Evolutionary conservation across 2,113 vertebrate species (phyloP).

Genomic region (Corydoras maculifer): DNA sequence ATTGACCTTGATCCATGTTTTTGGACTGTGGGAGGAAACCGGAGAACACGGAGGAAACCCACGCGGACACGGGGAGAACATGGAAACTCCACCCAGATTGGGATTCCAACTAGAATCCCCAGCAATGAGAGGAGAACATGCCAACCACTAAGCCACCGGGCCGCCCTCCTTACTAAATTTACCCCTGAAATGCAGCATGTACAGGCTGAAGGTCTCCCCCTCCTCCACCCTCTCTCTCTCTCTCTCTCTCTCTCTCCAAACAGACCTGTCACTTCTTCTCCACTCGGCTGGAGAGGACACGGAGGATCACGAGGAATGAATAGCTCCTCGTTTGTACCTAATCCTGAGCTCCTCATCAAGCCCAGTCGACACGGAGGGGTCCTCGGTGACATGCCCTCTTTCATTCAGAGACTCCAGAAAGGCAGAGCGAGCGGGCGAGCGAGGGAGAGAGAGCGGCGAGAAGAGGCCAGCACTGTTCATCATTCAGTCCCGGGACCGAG

Average conservation of each 20-base stretch:
- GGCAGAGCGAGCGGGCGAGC: slow-evolving; percentile 8
- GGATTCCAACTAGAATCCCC: too few species aligned
- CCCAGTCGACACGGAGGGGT: slow-evolving; percentile 47
- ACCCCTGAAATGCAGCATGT: too few species aligned
- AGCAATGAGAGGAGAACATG: too few species aligned
- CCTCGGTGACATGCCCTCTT: slow-evolving; percentile 20
- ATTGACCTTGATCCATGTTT: too few species aligned
- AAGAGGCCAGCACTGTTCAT: neutral
- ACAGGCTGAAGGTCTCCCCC: slow-evolving; percentile 8
- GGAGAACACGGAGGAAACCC: too few species aligned
- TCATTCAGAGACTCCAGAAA: slow-evolving; percentile 5
- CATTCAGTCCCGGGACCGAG: neutral
- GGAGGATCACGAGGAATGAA: slow-evolving; percentile 42
- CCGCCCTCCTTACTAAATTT: too few species aligned
- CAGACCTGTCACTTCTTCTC: slow-evolving; percentile 13
- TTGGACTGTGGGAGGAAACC: too few species aligned
- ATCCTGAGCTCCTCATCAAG: slow-evolving; percentile 54
- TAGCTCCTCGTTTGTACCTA: slow-evolving; percentile 53
- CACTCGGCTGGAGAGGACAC: too few species aligned
- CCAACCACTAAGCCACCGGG: too few species aligned
- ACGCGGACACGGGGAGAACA: too few species aligned
- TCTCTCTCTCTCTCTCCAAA: neutral
- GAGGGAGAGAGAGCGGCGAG: neutral
- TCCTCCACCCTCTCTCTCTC: neutral
- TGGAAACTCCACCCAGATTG: too few species aligned